phyloP scores from a whole-genome alignment of 2,797 vertebrate genomes.

The Acestrorhynchus altus region DNA sequence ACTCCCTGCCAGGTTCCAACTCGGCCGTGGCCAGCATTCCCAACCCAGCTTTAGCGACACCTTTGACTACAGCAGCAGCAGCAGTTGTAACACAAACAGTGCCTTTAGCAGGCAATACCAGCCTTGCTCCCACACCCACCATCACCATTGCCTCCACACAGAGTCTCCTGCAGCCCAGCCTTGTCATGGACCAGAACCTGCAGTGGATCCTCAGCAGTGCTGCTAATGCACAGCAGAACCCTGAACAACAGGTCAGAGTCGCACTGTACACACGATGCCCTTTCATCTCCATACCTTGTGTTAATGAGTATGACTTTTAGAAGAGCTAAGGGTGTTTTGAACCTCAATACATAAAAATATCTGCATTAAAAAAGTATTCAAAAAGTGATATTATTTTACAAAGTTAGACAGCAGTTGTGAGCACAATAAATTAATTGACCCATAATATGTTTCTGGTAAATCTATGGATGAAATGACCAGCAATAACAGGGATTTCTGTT shows the following conservation, averaged over 20 bases:
- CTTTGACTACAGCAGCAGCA: conserved; percentile 71
- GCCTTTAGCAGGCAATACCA: conserved; percentile 84
- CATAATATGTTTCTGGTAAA: too few species aligned
- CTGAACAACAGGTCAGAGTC: conserved; percentile 87
- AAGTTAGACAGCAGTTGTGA: too few species aligned
- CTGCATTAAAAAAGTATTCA: too few species aligned
- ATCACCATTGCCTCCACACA: conserved; percentile 87
- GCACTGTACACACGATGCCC: background rate
- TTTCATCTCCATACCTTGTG: background rate
- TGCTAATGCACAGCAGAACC: conserved; percentile 85
- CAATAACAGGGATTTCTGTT: too few species aligned
- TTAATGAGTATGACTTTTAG: too few species aligned
- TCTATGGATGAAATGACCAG: too few species aligned
- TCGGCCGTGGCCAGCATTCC: conserved; percentile 62
- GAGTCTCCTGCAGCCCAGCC: conserved; percentile 88
- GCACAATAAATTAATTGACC: too few species aligned
- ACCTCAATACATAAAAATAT: too few species aligned
- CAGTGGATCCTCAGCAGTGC: conserved; percentile 98
- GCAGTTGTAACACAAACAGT: conserved; percentile 80
- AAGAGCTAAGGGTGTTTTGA: too few species aligned
- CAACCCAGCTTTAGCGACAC: conserved; percentile 66
- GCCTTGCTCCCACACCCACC: conserved; percentile 83
- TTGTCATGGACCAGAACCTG: conserved; percentile 97
- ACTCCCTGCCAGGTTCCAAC: conserved; percentile 75
- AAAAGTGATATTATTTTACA: too few species aligned